Evolutionary conservation across 2,888 invertebrate genomes (phyloP).

Genomic region (Diaperis boleti): DNA sequence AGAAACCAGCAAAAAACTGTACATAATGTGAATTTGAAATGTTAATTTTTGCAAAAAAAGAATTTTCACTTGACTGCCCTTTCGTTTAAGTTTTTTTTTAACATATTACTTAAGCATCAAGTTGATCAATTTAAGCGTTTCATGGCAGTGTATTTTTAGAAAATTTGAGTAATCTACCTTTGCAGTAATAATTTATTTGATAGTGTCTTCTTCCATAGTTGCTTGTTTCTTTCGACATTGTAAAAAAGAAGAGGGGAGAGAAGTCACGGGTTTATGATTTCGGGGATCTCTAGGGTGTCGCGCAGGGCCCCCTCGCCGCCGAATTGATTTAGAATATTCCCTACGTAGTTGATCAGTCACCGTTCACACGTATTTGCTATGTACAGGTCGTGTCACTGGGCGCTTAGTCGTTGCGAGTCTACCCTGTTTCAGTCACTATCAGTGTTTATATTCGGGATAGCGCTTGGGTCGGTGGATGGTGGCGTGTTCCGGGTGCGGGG

Average conservation of each 20-base stretch:
- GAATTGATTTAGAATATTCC: constrained; percentile 37
- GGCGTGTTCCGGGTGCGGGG: constrained; percentile 65
- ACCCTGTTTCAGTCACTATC: constrained; percentile 68
- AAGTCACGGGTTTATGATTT: not conserved
- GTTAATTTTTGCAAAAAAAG: too few relatives aligned
- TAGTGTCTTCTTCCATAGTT: too few relatives aligned
- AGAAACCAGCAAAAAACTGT: too few relatives aligned
- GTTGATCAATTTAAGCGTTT: too few relatives aligned
- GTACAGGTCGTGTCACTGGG: constrained; percentile 42
- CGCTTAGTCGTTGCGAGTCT: constrained; percentile 50
- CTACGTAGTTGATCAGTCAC: constrained; percentile 40
- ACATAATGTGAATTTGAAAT: too few relatives aligned
- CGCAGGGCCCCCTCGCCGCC: constrained; percentile 12
- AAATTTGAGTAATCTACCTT: too few relatives aligned
- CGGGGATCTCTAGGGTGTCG: too few relatives aligned
- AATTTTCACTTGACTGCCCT: too few relatives aligned
- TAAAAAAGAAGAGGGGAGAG: not conserved
- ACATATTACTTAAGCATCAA: too few relatives aligned
- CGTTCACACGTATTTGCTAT: constrained; percentile 39
- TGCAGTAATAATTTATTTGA: too few relatives aligned
- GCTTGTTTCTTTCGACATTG: not conserved
- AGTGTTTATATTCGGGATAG: constrained; percentile 84
- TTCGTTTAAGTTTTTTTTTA: too few relatives aligned
- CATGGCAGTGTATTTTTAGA: too few relatives aligned
- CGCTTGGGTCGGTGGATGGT: constrained; percentile 72